phyloP scores from a whole-genome alignment of 2,797 vertebrate genomes.

The Champsocephalus esox region DNA sequence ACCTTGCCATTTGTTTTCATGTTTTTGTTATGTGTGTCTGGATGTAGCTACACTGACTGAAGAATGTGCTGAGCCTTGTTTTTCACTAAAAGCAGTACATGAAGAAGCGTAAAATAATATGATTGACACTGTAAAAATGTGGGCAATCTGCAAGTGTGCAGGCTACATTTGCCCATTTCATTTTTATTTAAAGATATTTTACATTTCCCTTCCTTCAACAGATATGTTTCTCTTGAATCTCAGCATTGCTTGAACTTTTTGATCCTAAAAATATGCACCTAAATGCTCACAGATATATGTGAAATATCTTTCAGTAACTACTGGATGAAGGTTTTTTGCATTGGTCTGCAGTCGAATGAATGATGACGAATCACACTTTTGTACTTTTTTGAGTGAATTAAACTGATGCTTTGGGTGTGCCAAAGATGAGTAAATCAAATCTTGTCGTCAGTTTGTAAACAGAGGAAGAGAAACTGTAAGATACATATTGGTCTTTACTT shows the following conservation, averaged over 20 bases:
- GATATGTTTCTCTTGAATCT: conserved; percentile 11
- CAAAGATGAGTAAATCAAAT: conserved; percentile 41
- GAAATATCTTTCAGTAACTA: conserved; percentile 7
- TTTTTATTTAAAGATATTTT: not conserved
- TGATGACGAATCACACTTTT: conserved; percentile 58
- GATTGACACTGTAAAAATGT: conserved; percentile 3
- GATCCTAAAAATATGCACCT: not conserved
- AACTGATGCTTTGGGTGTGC: conserved; percentile 56
- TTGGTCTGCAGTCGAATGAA: conserved; percentile 40
- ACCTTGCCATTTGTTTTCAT: conserved; percentile 19
- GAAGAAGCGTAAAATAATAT: not conserved
- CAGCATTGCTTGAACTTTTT: not conserved
- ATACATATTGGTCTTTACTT: not conserved
- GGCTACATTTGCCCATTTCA: not conserved
- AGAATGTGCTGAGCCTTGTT: conserved; percentile 7
- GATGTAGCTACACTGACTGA: conserved; percentile 48
- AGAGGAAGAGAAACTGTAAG: not conserved
- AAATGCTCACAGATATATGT: conserved; percentile 3
- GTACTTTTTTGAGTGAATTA: conserved; percentile 65
- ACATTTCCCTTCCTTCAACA: not conserved
- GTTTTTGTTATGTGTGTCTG: conserved; percentile 23
- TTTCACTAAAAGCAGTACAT: not conserved
- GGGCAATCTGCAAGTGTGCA: not conserved
- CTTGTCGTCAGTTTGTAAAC: not conserved
- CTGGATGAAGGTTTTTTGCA: conserved; percentile 35